A percentile compares a stretch with the other conserved stretches of the same genome.
Conservation (phyloP, 2,888 invertebrate species). For the Cryptocephalus primarius region DNA sequence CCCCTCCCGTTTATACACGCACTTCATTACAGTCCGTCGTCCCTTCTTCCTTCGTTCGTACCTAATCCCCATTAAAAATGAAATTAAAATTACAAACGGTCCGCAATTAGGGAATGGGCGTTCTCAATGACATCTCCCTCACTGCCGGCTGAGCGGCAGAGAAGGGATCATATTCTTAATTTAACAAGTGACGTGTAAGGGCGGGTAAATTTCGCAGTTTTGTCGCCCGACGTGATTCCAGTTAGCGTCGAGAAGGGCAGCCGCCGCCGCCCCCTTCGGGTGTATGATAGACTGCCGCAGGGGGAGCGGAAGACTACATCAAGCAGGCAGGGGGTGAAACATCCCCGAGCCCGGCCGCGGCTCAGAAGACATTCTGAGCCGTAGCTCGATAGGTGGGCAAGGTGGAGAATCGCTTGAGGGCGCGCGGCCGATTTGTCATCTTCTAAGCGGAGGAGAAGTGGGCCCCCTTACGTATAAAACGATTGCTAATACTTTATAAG, state of each 20-base stretch:
- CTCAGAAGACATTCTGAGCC: background rate
- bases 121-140: slow-evolving; percentile 8
- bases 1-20: too few species aligned
- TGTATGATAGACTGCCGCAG: slow-evolving; percentile 32
- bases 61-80: slow-evolving; percentile 16
- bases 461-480: slow-evolving; percentile 16
- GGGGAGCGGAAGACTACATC: slow-evolving; percentile 32
- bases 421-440: background rate
- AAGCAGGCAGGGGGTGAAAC: too few species aligned
- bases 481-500: slow-evolving; percentile 39
- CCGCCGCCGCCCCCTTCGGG: slow-evolving; percentile 11
- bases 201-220: slow-evolving; percentile 30
- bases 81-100: slow-evolving; percentile 28
- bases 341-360: slow-evolving; percentile 7
- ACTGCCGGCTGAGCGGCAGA: background rate
- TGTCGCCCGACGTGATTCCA: slow-evolving; percentile 34
- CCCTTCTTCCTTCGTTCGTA: background rate
- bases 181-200: slow-evolving; percentile 33
- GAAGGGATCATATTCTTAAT: slow-evolving; percentile 35
- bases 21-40: too few species aligned
- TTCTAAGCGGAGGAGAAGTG: slow-evolving; percentile 2
- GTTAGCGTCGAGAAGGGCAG: slow-evolving; percentile 9
- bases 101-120: slow-evolving; percentile 26
- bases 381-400: background rate
- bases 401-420: background rate